Base-by-base conservation (phyloP, 2,797 vertebrate species). In the Bradypodion pumilum region DNA sequence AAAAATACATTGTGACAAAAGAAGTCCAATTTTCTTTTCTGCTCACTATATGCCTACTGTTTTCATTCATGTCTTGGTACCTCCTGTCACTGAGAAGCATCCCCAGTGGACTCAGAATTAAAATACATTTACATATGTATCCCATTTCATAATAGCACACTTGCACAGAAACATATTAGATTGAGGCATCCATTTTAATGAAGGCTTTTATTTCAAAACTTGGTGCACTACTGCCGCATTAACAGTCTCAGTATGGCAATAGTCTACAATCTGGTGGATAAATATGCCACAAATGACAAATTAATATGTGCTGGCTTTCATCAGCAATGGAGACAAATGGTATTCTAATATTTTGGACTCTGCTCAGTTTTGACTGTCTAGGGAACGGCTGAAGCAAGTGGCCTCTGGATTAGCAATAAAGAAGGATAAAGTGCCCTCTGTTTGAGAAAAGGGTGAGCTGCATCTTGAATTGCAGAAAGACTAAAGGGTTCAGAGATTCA, bases 231-330 rank as follows among this genome's bases (percentile, higher is more conserved):
- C n/a, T n/a, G n/a, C n/a, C n/a, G n/a, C n/a, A n/a, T n/a, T n/a
- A 93, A 92, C 87, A 90, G 83, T 42, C 37, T 90, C 81, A 56
- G 87, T 90, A 91, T 90, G 89, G 82, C 85, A 95, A 92, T 85
- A 90, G 81, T 87, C 83, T 91, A 87, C 78, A 94, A 94, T 93
- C 89, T 94, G 85, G 3, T 91, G 92, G 91, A 95, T 89, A 94
- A 95, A 94, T 94, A 94, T 77, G 66, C 44, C 73, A 87, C 80
- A 91, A 95, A 93, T 94, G 91, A 94, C 88, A 94, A 95, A 95
- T 92, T 94, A 94, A 92, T 94, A 93, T 80, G 89, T 91, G 85
- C 88, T 94, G 91, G 90, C 86, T 92, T 85, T 92, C 91, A 88
- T 93, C 92, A 94, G 70, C 90, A 92, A 89, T 15, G 1, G 87